These are phyloP conservation scores for Dysmachus trigonus DNA, from an alignment of 2,888 invertebrate genomes.

Conservation along the genomic window DNA sequence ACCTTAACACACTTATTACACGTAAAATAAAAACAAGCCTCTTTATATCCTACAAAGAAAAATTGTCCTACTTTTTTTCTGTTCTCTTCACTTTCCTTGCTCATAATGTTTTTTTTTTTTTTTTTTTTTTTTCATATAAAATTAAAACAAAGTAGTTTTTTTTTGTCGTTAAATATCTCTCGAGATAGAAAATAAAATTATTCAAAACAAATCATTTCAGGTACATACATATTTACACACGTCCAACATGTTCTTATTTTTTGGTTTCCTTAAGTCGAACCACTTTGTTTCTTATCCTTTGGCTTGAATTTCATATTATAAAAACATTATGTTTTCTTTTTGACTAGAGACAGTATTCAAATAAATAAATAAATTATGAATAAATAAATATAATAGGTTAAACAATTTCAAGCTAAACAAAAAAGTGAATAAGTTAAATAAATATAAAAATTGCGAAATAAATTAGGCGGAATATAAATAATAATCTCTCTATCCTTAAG, in stretches of 20 bases:
- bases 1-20: background rate
- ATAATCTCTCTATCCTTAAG: background rate
- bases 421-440: background rate
- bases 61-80: background rate
- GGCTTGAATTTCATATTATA: background rate
- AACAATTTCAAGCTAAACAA: background rate
- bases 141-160: background rate
- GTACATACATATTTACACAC: conserved; percentile 46
- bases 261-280: background rate
- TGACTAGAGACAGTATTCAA: background rate
- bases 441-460: background rate
- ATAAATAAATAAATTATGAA: conserved; percentile 22
- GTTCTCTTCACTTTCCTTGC: background rate
- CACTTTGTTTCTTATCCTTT: background rate
- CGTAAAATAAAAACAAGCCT: background rate
- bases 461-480: background rate
- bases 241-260: conserved; percentile 25
- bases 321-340: background rate
- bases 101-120: background rate
- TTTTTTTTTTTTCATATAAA: background rate
- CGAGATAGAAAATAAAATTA: background rate
- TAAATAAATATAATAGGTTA: background rate
- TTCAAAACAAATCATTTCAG: conserved; percentile 36
- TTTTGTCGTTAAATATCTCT: background rate
- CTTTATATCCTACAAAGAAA: background rate